Evolutionary conservation across 2,113 vertebrate genomes (phyloP).

Genomic region (Xenopus tropicalis): UCB_Xtro_10.0 CM004448.2:16956501-16957000

Average conservation of each 20-base stretch:
- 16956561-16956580: slow-evolving; percentile 38
- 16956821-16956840: slow-evolving; percentile 90
- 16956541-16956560: slow-evolving; percentile 66
- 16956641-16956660: no score
- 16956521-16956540: slow-evolving; percentile 83
- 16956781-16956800: slow-evolving; percentile 91
- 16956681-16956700: slow-evolving; percentile 63
- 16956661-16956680: slow-evolving; percentile 51
- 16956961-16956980: no score
- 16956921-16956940: no score
- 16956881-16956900: no score
- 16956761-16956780: slow-evolving; percentile 80
- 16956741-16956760: slow-evolving; percentile 83
- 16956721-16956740: slow-evolving; percentile 86
- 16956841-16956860: slow-evolving; percentile 68
- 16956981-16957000: no score
- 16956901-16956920: no score
- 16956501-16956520: slow-evolving; percentile 71
- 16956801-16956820: slow-evolving; percentile 97
- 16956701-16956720: slow-evolving; percentile 66
- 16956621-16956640: neutral
- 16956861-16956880: slow-evolving; percentile 8
- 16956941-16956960: no score
- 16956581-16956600: no score
- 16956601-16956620: no score